These are phyloP conservation scores for Notolabrus celidotus DNA, from an alignment of 2,797 vertebrate genomes.

Conservation along the genomic window DNA sequence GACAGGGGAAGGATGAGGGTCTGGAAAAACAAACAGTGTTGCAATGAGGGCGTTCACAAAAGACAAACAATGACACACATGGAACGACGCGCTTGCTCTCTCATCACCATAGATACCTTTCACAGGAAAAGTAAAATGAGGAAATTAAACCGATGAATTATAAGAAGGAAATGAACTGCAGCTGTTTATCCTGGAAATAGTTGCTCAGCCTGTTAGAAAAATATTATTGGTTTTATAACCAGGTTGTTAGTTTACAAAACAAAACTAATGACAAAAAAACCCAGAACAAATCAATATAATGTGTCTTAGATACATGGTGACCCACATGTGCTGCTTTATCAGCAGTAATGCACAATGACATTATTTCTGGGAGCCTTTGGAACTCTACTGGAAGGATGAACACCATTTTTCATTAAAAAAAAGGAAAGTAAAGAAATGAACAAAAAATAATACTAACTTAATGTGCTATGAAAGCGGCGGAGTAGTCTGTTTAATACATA, in stretches of 20 bases:
- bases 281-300: too few species aligned
- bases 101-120: constrained; percentile 69
- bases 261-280: background rate
- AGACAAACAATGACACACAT: constrained; percentile 77
- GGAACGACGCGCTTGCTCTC: constrained; percentile 35
- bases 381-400: too few species aligned
- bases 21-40: constrained; percentile 81
- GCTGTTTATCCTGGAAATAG: constrained; percentile 24
- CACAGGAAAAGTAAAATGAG: constrained; percentile 51
- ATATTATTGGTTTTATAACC: too few species aligned
- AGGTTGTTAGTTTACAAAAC: background rate
- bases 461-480: too few species aligned
- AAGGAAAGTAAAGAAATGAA: too few species aligned
- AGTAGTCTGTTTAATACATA: too few species aligned
- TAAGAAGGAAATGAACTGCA: constrained; percentile 55
- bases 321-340: too few species aligned
- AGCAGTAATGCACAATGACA: too few species aligned
- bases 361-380: too few species aligned
- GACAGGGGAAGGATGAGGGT: constrained; percentile 58
- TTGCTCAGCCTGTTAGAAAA: background rate
- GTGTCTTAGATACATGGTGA: too few species aligned
- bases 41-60: constrained; percentile 70
- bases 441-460: too few species aligned
- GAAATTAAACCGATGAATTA: constrained; percentile 67
- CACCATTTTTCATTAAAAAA: too few species aligned